These are phyloP conservation scores for Hyposmocoma kahamanoa DNA, from an alignment of 1,140 invertebrate species.

Conservation along the genomic window DNA sequence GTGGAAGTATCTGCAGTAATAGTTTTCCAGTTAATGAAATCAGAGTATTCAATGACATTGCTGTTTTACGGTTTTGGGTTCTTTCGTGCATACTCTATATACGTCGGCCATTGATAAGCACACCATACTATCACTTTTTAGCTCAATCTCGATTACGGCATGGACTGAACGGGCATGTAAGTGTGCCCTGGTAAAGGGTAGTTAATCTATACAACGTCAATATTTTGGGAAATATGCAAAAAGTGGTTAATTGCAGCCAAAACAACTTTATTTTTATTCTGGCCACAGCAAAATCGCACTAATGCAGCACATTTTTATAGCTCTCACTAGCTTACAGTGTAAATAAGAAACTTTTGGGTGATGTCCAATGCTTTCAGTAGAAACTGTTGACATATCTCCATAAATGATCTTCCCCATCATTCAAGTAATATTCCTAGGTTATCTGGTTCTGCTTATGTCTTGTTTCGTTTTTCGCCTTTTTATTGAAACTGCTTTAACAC, in stretches of 20 bases:
- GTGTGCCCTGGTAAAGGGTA: slow-evolving; percentile 20
- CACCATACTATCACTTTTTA: slow-evolving; percentile 1
- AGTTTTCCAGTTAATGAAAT: slow-evolving; percentile 9
- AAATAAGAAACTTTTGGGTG: background rate
- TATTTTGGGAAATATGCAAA: slow-evolving; percentile 11
- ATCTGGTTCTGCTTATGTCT: no score
- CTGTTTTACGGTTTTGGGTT: slow-evolving; percentile 9
- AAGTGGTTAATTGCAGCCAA: slow-evolving; percentile 13
- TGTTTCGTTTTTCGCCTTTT: no score
- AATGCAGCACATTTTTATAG: slow-evolving; percentile 11
- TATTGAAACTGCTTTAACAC: no score
- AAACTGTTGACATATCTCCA: background rate
- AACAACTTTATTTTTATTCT: slow-evolving; percentile 19
- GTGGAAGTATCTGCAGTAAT: background rate
- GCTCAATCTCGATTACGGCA: slow-evolving; percentile 7
- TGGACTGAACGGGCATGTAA: slow-evolving; percentile 13
- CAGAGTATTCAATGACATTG: slow-evolving; percentile 3
- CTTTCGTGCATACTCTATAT: slow-evolving; percentile 8
- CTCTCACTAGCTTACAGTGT: background rate
- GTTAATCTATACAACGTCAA: slow-evolving; percentile 19
- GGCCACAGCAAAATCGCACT: slow-evolving; percentile 17
- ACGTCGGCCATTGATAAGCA: slow-evolving; percentile 4
- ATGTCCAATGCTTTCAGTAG: background rate
- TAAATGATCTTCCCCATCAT: no score
- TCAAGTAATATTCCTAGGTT: no score